phyloP scores from a whole-genome alignment of 2,797 vertebrate genomes.

The Denticeps clupeoides region DNA sequence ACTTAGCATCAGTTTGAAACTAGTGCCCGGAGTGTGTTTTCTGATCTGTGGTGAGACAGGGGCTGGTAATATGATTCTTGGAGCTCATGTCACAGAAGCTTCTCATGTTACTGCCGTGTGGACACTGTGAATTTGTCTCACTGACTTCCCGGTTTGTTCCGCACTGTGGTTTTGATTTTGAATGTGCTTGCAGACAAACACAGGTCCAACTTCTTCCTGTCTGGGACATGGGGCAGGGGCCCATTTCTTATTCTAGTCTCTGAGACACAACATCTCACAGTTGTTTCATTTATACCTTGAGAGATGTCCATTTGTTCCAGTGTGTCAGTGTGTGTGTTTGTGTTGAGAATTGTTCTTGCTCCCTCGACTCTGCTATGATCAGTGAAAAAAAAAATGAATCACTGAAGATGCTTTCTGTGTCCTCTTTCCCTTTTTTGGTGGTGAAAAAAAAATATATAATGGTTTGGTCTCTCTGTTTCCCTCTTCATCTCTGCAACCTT shows the following conservation, averaged over 20 bases:
- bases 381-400: slow-evolving; percentile 10
- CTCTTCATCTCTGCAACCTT: too few species aligned
- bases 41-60: too few species aligned
- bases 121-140: neutral
- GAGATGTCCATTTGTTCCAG: slow-evolving; percentile 21
- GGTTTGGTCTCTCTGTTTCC: too few species aligned
- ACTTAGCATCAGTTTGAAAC: neutral
- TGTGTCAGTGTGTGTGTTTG: slow-evolving; percentile 1
- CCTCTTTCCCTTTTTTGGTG: too few species aligned
- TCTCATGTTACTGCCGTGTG: neutral
- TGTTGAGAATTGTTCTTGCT: too few species aligned
- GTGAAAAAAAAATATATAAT: neutral
- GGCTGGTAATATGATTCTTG: neutral
- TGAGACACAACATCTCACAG: slow-evolving; percentile 20
- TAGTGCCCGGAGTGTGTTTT: neutral
- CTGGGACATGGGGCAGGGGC: slow-evolving; percentile 5
- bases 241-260: slow-evolving; percentile 39
- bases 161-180: too few species aligned
- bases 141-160: too few species aligned
- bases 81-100: neutral
- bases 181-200: neutral
- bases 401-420: too few species aligned
- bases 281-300: slow-evolving; percentile 35
- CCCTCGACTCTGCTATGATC: neutral
- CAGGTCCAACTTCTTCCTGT: neutral